Conservation (phyloP, 1,140 invertebrate genomes). For the Pogonognathellus flavescens region DNA sequence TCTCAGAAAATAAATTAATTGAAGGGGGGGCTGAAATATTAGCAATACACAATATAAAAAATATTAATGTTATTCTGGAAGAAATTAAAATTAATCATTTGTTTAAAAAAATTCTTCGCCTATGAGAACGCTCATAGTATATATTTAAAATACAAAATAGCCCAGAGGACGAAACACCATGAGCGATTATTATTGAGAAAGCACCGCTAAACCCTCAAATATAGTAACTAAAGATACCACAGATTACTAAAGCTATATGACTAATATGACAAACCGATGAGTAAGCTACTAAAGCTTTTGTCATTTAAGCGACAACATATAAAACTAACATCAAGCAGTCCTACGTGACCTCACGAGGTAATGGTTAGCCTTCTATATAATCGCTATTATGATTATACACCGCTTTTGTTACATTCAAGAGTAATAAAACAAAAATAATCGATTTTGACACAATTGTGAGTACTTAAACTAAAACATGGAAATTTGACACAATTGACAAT, state of each 20-base stretch:
- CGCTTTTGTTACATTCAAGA: too few relatives aligned
- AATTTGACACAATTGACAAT: too few relatives aligned
- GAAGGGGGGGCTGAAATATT: constrained; percentile 65
- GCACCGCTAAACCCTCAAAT: constrained; percentile 71
- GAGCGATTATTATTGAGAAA: constrained; percentile 76
- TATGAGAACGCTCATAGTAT: constrained; percentile 73
- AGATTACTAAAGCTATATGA: constrained; percentile 75
- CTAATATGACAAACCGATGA: constrained; percentile 76
- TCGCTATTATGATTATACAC: too few relatives aligned
- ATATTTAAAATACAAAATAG: constrained; percentile 80
- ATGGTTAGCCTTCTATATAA: too few relatives aligned
- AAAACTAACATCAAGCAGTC: constrained; percentile 72
- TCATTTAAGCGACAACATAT: constrained; percentile 75
- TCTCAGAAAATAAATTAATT: constrained; percentile 62
- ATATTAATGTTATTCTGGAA: constrained; percentile 32
- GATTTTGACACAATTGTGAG: too few relatives aligned
- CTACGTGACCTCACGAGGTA: too few relatives aligned
- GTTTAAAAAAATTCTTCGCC: constrained; percentile 71
- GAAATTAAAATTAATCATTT: constrained; percentile 68
- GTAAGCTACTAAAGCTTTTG: constrained; percentile 77
- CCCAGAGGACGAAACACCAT: constrained; percentile 77
- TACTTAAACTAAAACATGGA: too few relatives aligned
- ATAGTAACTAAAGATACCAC: constrained; percentile 71
- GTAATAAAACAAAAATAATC: too few relatives aligned
- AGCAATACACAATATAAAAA: constrained; percentile 59